These are phyloP conservation scores for Drosophila hydei DNA, from an alignment of 1,140 invertebrate genomes.

Conservation along the genomic window DNA sequence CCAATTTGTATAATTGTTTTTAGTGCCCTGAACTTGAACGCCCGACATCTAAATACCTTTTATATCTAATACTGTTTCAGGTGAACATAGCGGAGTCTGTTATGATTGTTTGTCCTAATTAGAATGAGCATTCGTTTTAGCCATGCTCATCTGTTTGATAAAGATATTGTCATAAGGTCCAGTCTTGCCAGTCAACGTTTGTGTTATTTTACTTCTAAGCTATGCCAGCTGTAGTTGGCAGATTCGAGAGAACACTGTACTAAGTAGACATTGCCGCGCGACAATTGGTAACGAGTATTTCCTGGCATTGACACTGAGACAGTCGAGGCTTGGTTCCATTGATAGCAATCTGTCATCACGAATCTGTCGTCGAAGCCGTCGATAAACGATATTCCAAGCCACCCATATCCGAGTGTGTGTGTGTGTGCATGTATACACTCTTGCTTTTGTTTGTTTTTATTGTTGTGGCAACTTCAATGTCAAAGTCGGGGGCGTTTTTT, in stretches of 20 bases:
- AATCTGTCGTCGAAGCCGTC: slow-evolving; percentile 18
- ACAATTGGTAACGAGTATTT: slow-evolving; percentile 13
- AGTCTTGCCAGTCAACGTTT: too few relatives aligned
- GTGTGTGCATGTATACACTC: neutral
- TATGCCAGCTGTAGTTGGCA: too few relatives aligned
- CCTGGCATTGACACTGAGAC: slow-evolving; percentile 22
- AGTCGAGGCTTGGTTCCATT: slow-evolving; percentile 4
- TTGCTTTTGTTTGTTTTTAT: slow-evolving; percentile 19
- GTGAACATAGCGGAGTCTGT: too few relatives aligned
- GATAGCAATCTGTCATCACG: slow-evolving; percentile 24
- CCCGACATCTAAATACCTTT: neutral
- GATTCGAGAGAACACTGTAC: neutral
- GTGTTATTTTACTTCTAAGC: too few relatives aligned
- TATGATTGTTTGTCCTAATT: too few relatives aligned
- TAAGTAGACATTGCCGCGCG: neutral
- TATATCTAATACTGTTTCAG: too few relatives aligned
- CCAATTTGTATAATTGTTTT: slow-evolving; percentile 50
- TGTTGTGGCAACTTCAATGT: slow-evolving; percentile 52
- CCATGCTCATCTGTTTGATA: too few relatives aligned
- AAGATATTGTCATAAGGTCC: too few relatives aligned
- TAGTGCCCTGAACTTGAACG: slow-evolving; percentile 15
- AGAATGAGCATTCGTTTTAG: too few relatives aligned
- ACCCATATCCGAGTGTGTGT: slow-evolving; percentile 24
- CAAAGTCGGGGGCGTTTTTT: slow-evolving; percentile 61
- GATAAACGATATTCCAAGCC: slow-evolving; percentile 23